phyloP scores from a whole-genome alignment of 2,888 invertebrate species.

The Hirtodrosophila cameraria region DNA sequence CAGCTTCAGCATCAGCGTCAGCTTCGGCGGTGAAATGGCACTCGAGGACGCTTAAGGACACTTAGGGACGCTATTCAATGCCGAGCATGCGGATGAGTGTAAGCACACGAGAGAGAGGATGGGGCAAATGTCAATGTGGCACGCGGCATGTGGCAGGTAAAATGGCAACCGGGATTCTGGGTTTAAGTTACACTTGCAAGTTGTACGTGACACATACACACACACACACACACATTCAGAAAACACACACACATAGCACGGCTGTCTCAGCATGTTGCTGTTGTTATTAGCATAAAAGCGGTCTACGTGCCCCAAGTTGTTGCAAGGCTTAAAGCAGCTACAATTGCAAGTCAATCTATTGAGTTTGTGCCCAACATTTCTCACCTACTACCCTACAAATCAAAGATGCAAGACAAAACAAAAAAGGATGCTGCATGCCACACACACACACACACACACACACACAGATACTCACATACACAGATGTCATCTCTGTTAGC shows the following conservation, averaged over 20 bases:
- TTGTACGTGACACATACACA: conserved; percentile 3
- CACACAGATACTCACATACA: not conserved
- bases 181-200: conserved; percentile 45
- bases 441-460: conserved; percentile 1
- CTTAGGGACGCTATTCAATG: conserved; percentile 64
- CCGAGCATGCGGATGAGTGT: conserved; percentile 54
- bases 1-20: conserved; percentile 17
- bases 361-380: conserved; percentile 53
- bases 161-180: conserved; percentile 49
- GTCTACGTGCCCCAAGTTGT: conserved; percentile 32
- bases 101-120: conserved; percentile 27
- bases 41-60: conserved; percentile 73
- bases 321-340: conserved; percentile 30
- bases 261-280: conserved; percentile 3
- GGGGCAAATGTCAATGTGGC: conserved; percentile 17
- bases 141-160: conserved; percentile 54
- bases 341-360: conserved; percentile 51
- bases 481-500: conserved; percentile 3
- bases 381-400: conserved; percentile 40
- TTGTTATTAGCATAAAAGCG: conserved; percentile 50
- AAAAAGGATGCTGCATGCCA: conserved; percentile 57
- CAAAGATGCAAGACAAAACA: conserved; percentile 37
- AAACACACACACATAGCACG: no score
- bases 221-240: no score
- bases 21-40: conserved; percentile 41